phyloP scores from a whole-genome alignment of 2,797 vertebrate genomes.

The Myripristis jacobus region DNA sequence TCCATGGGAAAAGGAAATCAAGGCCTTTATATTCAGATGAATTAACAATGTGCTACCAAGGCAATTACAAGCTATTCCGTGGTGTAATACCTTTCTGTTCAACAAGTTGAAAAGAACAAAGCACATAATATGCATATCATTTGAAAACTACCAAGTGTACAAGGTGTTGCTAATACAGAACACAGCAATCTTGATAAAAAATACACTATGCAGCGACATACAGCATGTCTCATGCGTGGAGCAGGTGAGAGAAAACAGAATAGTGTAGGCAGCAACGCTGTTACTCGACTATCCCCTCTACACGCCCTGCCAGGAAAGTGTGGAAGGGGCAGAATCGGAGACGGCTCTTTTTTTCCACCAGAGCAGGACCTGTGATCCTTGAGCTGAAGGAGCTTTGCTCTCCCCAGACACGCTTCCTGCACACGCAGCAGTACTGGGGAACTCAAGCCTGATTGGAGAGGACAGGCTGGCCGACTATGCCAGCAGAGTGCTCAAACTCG shows the following conservation, averaged over 20 bases:
- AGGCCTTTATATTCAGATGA: slow-evolving; percentile 25
- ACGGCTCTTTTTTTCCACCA: slow-evolving; percentile 27
- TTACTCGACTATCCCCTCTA: slow-evolving; percentile 10
- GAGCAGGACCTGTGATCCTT: slow-evolving; percentile 57
- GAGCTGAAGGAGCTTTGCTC: slow-evolving; percentile 63
- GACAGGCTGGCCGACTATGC: slow-evolving; percentile 63
- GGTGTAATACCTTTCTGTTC: neutral
- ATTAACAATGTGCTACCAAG: slow-evolving; percentile 9
- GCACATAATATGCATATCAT: neutral
- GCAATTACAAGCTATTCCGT: neutral
- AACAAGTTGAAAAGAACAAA: neutral
- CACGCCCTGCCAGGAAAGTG: slow-evolving; percentile 47
- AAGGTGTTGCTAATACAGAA: no score
- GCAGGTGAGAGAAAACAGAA: slow-evolving; percentile 1
- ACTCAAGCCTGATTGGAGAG: slow-evolving; percentile 75
- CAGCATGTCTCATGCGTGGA: slow-evolving; percentile 6
- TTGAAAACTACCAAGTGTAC: no score
- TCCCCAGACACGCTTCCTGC: slow-evolving; percentile 71
- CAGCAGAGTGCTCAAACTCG: slow-evolving; percentile 60
- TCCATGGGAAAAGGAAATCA: slow-evolving; percentile 13
- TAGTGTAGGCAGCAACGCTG: slow-evolving; percentile 1
- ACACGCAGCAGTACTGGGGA: slow-evolving; percentile 67
- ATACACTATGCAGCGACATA: neutral
- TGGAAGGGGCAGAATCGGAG: slow-evolving; percentile 63
- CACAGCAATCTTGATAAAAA: neutral